Percentiles rank a stretch among this genome's conserved stretches.
Conservation (phyloP, 2,888 invertebrate genomes). For the Tenthredo distinguenda region DNA sequence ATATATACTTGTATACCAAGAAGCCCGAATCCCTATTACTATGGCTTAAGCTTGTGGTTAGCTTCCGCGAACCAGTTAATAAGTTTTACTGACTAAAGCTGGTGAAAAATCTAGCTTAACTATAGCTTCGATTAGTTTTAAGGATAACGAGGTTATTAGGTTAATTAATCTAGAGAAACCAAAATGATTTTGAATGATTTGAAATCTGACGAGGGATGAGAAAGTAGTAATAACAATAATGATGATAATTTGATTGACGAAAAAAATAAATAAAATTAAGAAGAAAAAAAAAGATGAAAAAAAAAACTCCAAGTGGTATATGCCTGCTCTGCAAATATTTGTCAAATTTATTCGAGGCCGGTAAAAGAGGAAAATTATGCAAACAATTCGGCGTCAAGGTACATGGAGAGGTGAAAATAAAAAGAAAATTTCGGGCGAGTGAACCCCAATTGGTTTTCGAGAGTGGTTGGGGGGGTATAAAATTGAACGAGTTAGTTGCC, state of each 20-base stretch:
- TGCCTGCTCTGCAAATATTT: not conserved
- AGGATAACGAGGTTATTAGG: conserved; percentile 9
- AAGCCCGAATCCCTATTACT: conserved; percentile 31
- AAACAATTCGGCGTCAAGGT: not conserved
- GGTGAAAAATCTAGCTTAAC: conserved; percentile 26
- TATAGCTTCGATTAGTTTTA: conserved; percentile 28
- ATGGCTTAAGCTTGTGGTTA: conserved; percentile 10
- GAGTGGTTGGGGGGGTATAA: not conserved
- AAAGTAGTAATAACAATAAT: not conserved
- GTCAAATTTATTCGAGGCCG: not conserved
- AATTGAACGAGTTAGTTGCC: conserved; percentile 44
- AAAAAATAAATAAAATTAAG: not conserved
- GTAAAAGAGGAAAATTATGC: not conserved
- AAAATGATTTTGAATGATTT: not conserved
- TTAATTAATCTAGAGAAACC: no score
- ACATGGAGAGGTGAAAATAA: conserved; percentile 27
- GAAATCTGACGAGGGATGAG: not conserved
- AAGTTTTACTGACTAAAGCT: conserved; percentile 28
- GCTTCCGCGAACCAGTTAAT: conserved; percentile 27
- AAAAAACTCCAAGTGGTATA: not conserved
- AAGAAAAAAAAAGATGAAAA: not conserved
- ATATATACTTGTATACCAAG: not conserved
- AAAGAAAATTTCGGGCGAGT: conserved; percentile 10
- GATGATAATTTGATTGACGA: not conserved
- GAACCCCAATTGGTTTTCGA: not conserved